phyloP scores from a whole-genome alignment of 2,797 vertebrate genomes.

The Phoeniculus purpureus region DNA sequence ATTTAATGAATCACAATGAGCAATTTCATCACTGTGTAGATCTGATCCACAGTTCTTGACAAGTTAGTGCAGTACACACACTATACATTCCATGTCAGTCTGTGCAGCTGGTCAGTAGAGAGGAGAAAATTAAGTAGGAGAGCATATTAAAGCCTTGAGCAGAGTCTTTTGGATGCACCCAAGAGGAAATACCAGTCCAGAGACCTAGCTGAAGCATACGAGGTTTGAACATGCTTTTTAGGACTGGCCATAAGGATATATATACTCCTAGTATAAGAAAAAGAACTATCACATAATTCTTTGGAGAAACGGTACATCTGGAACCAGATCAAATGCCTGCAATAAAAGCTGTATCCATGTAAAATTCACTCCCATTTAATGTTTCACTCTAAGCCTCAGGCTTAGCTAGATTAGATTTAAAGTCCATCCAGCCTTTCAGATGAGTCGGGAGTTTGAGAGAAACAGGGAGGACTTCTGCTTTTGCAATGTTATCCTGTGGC shows the following conservation, averaged over 20 bases:
- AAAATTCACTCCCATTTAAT: not conserved
- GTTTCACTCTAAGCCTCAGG: not conserved
- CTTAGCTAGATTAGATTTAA: not conserved
- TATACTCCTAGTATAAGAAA: not conserved
- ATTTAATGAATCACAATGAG: not conserved
- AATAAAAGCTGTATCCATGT: constrained; percentile 7
- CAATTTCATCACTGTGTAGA: not conserved
- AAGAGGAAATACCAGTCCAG: not conserved
- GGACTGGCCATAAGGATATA: not conserved
- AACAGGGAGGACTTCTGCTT: not conserved
- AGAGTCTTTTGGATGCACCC: not conserved
- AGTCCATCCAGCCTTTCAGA: not conserved
- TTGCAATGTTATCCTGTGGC: not conserved
- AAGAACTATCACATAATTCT: not conserved
- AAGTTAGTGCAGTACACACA: not conserved
- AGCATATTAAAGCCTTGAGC: not conserved
- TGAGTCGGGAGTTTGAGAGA: not conserved
- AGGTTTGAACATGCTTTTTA: not conserved
- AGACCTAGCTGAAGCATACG: not conserved
- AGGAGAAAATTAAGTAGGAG: not conserved
- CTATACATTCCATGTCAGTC: not conserved
- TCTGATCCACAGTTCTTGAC: not conserved
- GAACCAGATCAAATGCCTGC: constrained; percentile 21
- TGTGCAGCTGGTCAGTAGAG: not conserved
- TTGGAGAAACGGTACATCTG: not conserved